These are phyloP conservation scores for Drosophila putrida DNA, from an alignment of 2,888 invertebrate genomes.

Conservation along the genomic window DNA sequence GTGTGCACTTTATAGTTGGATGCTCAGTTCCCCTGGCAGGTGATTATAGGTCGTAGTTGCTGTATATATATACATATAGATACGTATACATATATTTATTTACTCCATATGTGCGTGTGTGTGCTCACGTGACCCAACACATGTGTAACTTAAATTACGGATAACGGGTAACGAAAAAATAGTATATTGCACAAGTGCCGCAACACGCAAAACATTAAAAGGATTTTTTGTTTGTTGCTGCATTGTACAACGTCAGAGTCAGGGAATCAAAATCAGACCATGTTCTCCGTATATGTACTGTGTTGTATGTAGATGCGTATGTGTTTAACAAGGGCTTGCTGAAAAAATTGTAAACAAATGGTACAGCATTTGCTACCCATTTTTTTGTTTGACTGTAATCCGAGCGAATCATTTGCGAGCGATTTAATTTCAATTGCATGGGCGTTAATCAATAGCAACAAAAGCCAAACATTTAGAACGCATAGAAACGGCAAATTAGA, in stretches of 20 bases:
- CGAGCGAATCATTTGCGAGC: constrained; percentile 74
- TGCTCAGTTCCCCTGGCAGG: constrained; percentile 31
- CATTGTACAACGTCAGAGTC: constrained; percentile 28
- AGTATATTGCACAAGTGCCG: constrained; percentile 51
- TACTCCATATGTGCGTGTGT: neutral
- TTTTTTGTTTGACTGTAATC: constrained; percentile 25
- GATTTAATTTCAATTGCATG: constrained; percentile 79
- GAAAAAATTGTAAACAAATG: constrained; percentile 60
- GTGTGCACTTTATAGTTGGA: constrained; percentile 27
- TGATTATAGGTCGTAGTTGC: constrained; percentile 45
- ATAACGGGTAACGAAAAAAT: constrained; percentile 21
- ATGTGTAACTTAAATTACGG: constrained; percentile 47
- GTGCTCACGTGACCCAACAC: constrained; percentile 44
- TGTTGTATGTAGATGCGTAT: constrained; percentile 7
- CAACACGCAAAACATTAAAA: constrained; percentile 67
- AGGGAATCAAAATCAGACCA: constrained; percentile 64
- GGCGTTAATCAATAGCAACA: constrained; percentile 73
- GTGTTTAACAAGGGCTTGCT: constrained; percentile 18
- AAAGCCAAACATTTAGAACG: constrained; percentile 40
- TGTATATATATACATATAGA: neutral
- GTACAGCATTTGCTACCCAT: constrained; percentile 41
- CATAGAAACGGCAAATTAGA: constrained; percentile 8
- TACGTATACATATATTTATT: neutral
- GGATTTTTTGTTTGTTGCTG: constrained; percentile 26
- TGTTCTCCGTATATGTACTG: constrained; percentile 15